Evolutionary conservation across 2,797 vertebrate species (phyloP), one percentile per base, ranked within the genome.

Genomic region (Ptychadena robeensis): DNA sequence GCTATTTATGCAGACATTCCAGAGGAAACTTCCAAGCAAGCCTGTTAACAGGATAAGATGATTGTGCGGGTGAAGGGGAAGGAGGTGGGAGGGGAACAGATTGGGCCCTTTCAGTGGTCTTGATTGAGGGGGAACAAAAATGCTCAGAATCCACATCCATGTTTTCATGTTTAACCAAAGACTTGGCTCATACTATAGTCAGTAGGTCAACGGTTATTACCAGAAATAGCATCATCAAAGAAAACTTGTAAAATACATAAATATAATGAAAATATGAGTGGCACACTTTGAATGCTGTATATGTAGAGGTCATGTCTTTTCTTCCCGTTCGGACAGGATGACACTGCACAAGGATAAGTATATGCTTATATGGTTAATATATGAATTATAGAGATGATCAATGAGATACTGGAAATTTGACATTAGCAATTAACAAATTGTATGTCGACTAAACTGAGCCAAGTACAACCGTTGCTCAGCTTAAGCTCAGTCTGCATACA

Each of bases 1-100:
- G 44, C 70, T 73, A 65, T 68, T 65, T 81, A 73, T 68, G 63
- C 71, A 65, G 32, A 74, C 71, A 74, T 81, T 81, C 80, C 80
- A 74, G 70, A 27, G 61, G 38, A 81, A 73, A 74, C n/a, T 12
- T n/a, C 59, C 59, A 73, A 73, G 61, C 61, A 30, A 73, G 38
- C 66, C 37, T n/a, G 18, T 73, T 65, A 35, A 34, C 18, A 48
- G 68, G 59, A 72, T 59, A 32, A 32, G 28, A 81, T 53, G 35
- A 72, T 27, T 61, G 68, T 25, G n/a, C 67, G n/a, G 15, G 18
- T 30, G n/a, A 71, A 22, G 44, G 15, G 44, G 22, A 44, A 9
- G 31, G 34, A 31, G 32, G 9, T 15, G 40, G 44, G 64, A 12
- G 25, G 22, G 28, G 35, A 7, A 34, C 1, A 38, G 38, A 53